A percentile compares a stretch with the other conserved stretches of the same genome.
Evolutionary conservation across 2,113 vertebrate species (phyloP).

Genomic region (Dissostichus mawsoni): DNA sequence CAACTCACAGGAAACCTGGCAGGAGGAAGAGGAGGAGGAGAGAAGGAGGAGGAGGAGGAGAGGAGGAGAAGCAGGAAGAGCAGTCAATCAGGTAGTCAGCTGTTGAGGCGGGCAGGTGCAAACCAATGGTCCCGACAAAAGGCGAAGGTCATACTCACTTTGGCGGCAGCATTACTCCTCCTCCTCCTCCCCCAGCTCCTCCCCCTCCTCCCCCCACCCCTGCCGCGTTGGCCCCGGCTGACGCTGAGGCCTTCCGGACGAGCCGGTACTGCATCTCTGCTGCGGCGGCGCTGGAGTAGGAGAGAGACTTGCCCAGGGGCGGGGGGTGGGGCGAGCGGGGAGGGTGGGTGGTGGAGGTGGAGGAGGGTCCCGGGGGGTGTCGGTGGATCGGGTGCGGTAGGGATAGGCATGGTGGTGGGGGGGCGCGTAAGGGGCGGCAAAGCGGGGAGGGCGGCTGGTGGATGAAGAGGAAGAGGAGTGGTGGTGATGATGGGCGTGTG

Average conservation of each 20-base stretch:
- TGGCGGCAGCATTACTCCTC: conserved; percentile 78
- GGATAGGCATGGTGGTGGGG: conserved; percentile 77
- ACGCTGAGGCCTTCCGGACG: conserved; percentile 83
- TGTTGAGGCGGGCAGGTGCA: conserved; percentile 68
- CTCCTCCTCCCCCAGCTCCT: conserved; percentile 66
- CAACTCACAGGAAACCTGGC: conserved; percentile 79
- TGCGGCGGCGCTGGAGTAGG: conserved; percentile 89
- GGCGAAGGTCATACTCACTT: conserved; percentile 82
- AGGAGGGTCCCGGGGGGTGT: conserved; percentile 76
- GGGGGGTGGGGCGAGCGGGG: conserved; percentile 80
- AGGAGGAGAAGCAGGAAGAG: conserved; percentile 65
- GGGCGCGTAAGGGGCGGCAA: conserved; percentile 49
- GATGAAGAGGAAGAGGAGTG: conserved; percentile 69
- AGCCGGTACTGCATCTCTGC: conserved; percentile 87
- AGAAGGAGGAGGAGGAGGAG: conserved; percentile 57
- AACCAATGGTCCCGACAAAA: conserved; percentile 57
- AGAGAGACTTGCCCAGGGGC: conserved; percentile 90
- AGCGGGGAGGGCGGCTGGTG: conserved; percentile 58
- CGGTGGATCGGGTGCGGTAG: conserved; percentile 88
- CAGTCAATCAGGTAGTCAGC: conserved; percentile 64
- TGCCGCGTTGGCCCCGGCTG: conserved; percentile 74
- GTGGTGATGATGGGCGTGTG: conserved; percentile 69
- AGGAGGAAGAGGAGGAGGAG: conserved; percentile 54
- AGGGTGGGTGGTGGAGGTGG: conserved; percentile 67
- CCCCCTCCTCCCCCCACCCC: conserved; percentile 66